Conservation (phyloP, 2,113 vertebrate species). For the Melanocharis versteri region DNA sequence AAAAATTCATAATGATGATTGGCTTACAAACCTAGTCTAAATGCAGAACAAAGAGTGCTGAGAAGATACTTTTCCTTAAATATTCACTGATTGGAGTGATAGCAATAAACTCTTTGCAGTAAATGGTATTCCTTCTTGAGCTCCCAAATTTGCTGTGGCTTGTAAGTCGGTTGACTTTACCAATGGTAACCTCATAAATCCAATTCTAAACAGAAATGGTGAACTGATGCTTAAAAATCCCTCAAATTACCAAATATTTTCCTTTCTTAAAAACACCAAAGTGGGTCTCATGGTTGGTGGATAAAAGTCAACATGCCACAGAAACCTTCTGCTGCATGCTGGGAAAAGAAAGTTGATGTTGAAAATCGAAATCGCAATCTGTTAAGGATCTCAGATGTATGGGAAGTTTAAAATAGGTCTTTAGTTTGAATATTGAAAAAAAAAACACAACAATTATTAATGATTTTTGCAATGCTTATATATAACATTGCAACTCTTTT, state of each 20-base stretch:
- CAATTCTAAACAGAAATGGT: neutral
- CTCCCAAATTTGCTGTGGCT: neutral
- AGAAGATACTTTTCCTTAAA: neutral
- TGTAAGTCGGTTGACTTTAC: accelerated
- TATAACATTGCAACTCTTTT: too few relatives aligned
- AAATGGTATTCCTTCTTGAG: neutral
- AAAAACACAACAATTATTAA: accelerated
- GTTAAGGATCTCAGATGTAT: neutral
- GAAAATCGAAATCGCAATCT: neutral
- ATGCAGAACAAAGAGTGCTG: neutral
- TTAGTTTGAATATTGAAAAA: neutral
- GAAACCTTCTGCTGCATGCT: neutral
- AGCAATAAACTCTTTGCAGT: neutral
- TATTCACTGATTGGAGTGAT: neutral
- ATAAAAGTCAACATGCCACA: neutral
- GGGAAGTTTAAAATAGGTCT: neutral
- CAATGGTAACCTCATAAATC: neutral
- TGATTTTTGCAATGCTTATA: neutral
- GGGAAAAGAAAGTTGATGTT: neutral
- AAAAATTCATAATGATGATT: neutral
- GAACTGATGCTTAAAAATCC: neutral
- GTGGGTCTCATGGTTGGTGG: neutral
- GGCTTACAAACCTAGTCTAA: neutral
- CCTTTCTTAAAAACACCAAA: neutral
- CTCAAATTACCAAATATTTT: neutral